A percentile compares a stretch with the other conserved stretches of the same genome.
phyloP scores from a whole-genome alignment of 2,888 invertebrate species.

The Hofmannophila pseudospretella region DNA sequence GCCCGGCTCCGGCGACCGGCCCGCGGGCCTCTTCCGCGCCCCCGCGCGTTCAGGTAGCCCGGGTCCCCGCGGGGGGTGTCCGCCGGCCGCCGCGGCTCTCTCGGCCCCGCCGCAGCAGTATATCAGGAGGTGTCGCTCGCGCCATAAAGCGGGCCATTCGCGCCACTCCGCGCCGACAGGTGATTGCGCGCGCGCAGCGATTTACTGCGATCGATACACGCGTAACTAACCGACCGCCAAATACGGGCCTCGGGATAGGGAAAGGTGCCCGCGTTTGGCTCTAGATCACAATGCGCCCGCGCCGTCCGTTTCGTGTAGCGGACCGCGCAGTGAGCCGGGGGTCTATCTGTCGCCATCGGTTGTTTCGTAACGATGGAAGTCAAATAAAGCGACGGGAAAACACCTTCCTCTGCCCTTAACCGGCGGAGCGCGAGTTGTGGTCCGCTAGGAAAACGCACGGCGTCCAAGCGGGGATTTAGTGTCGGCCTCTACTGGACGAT shows the following conservation, averaged over 20 bases:
- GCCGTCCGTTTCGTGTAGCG: neutral
- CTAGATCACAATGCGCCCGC: neutral
- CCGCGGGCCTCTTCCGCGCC: neutral
- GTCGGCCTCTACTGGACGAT: too few species aligned
- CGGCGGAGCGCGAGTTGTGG: neutral
- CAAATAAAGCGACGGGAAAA: too few species aligned
- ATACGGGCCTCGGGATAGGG: constrained; percentile 5
- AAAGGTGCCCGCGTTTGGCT: too few species aligned
- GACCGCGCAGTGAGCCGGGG: neutral
- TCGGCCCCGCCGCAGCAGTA: too few species aligned
- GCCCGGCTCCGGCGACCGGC: too few species aligned
- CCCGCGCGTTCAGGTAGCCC: neutral
- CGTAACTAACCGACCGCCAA: constrained; percentile 20
- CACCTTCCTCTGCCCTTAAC: too few species aligned
- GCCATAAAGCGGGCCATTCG: neutral
- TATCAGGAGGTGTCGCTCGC: constrained; percentile 12
- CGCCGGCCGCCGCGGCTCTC: neutral
- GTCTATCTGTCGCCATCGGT: too few species aligned
- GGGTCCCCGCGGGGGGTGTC: neutral
- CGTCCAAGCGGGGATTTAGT: too few species aligned
- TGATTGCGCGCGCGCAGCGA: constrained; percentile 18
- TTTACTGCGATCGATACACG: constrained; percentile 27
- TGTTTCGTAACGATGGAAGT: too few species aligned
- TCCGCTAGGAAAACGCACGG: neutral
- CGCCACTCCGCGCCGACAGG: constrained; percentile 6